A percentile compares a stretch with the other conserved stretches of the same genome.
Evolutionary conservation across 1,140 invertebrate genomes (phyloP).

Genomic region (Meloidogyne hapla): DNA sequence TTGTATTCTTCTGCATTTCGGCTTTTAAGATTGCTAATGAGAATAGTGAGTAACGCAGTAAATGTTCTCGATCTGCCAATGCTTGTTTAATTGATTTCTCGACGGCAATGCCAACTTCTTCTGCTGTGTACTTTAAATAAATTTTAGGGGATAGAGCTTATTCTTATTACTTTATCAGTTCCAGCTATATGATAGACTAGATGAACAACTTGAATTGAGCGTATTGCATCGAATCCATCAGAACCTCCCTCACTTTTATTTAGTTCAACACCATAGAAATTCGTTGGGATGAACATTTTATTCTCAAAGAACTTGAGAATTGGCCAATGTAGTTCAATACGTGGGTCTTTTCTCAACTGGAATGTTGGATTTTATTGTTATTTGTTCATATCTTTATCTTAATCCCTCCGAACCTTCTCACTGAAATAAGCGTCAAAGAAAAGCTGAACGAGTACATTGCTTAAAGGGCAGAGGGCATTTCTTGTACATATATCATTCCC

Average conservation of each 20-base stretch:
- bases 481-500: constrained; percentile 55
- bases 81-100: constrained; percentile 47
- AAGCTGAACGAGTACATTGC: constrained; percentile 56
- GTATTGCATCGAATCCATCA: constrained; percentile 46
- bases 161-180: constrained; percentile 35
- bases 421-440: constrained; percentile 61
- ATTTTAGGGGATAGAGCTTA: background rate
- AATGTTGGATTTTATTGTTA: constrained; percentile 27
- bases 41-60: constrained; percentile 54
- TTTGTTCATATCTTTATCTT: background rate
- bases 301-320: constrained; percentile 62
- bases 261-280: constrained; percentile 61
- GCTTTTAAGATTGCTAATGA: constrained; percentile 58
- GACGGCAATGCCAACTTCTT: constrained; percentile 52
- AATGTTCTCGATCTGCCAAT: constrained; percentile 33
- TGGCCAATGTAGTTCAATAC: constrained; percentile 56
- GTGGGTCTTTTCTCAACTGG: constrained; percentile 55
- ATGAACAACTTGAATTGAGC: constrained; percentile 50
- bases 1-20: constrained; percentile 63
- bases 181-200: constrained; percentile 56
- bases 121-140: constrained; percentile 51
- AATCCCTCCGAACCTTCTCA: constrained; percentile 47
- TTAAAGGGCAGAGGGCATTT: constrained; percentile 48
- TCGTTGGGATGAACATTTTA: constrained; percentile 61
- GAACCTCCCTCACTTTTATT: constrained; percentile 22